These are phyloP conservation scores for Stigmatopora argus DNA, from an alignment of 2,113 vertebrate species.

Conservation along the genomic window DNA sequence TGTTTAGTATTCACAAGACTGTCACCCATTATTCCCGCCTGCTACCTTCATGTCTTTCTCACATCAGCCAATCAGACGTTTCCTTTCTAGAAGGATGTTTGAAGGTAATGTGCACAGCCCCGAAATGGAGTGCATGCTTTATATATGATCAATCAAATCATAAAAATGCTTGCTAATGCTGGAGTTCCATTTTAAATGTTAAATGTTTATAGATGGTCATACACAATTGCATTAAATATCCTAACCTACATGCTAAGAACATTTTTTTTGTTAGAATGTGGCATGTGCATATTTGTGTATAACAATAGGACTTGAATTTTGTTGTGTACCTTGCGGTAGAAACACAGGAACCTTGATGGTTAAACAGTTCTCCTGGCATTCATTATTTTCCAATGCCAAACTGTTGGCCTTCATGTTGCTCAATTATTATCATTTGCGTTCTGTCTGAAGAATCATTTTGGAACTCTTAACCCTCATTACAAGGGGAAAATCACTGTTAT, in stretches of 20 bases:
- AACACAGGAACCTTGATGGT: too few species aligned
- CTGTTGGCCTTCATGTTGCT: too few species aligned
- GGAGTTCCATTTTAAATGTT: neutral
- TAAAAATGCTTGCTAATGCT: neutral
- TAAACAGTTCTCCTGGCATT: too few species aligned
- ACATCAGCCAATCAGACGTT: slow-evolving; percentile 39
- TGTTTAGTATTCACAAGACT: slow-evolving; percentile 52
- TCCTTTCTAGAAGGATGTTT: slow-evolving; percentile 48
- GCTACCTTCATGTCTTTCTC: slow-evolving; percentile 31
- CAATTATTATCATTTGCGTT: too few species aligned
- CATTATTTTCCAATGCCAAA: too few species aligned
- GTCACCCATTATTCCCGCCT: slow-evolving; percentile 16
- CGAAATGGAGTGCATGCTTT: slow-evolving; percentile 4
- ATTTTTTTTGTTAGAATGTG: neutral
- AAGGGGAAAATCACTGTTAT: neutral
- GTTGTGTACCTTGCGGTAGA: too few species aligned
- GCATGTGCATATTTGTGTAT: too few species aligned
- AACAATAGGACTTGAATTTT: too few species aligned
- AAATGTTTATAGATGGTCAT: neutral
- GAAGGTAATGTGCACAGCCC: slow-evolving; percentile 35
- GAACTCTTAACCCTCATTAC: neutral
- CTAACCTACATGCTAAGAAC: neutral
- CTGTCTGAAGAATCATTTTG: too few species aligned
- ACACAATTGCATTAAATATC: neutral
- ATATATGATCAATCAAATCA: neutral